Percentiles rank a stretch among this genome's conserved stretches.
Conservation (phyloP, 2,113 vertebrate species). For the Lagenorhynchus albirostris region DNA sequence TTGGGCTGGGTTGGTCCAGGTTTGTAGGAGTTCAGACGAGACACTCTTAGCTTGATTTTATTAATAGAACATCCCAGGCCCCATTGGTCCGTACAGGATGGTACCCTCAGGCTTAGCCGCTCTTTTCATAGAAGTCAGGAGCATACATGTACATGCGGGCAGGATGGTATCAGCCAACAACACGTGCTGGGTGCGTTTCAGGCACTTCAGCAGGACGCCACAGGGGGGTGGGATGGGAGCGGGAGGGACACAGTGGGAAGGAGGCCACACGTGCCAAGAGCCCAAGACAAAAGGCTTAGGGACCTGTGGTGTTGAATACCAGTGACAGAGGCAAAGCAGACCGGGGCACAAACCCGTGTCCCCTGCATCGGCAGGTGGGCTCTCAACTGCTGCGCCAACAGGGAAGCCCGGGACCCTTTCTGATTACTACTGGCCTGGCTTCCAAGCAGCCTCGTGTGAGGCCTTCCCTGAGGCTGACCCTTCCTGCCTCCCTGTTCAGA, state of each 20-base stretch:
- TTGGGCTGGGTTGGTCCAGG: fast-evolving
- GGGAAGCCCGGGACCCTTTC: neutral
- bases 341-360: no score
- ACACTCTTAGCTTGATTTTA: fast-evolving
- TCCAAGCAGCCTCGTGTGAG: neutral
- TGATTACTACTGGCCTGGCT: neutral
- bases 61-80: fast-evolving
- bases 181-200: fast-evolving
- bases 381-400: no score
- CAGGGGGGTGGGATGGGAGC: neutral
- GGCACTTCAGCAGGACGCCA: no score
- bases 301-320: neutral
- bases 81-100: fast-evolving
- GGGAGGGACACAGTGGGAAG: neutral
- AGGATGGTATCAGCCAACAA: fast-evolving
- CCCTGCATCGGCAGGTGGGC: no score
- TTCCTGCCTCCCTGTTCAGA: neutral
- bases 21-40: fast-evolving
- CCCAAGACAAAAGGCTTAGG: neutral
- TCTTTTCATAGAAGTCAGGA: neutral
- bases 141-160: fast-evolving
- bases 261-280: neutral
- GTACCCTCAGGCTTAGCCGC: fast-evolving
- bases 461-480: neutral
- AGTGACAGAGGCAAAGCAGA: neutral